A percentile compares a stretch with the other conserved stretches of the same genome.
Conservation (phyloP, 2,888 invertebrate species). For the Calameuta pallipes region DNA sequence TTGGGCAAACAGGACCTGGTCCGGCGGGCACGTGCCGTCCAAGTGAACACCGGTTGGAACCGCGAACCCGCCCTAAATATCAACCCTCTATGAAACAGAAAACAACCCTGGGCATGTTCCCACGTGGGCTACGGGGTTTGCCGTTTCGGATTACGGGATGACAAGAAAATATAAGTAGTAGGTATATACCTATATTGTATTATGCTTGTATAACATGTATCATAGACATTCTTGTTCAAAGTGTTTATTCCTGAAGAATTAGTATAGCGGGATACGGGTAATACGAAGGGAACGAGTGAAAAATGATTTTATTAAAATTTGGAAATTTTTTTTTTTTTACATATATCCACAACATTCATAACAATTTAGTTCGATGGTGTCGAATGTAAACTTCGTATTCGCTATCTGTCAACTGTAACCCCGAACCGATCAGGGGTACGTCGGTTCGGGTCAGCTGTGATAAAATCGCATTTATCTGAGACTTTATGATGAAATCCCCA, state of each 20-base stretch:
- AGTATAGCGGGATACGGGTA: not conserved
- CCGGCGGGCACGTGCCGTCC: slow-evolving; percentile 44
- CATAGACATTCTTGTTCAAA: not conserved
- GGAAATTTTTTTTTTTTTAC: not conserved
- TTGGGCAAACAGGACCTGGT: slow-evolving; percentile 41
- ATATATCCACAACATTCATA: not conserved
- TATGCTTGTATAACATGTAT: not conserved
- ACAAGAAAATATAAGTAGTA: not conserved
- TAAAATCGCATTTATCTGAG: not conserved
- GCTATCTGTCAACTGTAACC: not conserved
- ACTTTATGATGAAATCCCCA: not conserved
- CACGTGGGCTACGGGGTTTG: slow-evolving; percentile 33
- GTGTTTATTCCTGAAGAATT: not conserved
- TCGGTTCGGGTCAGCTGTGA: not conserved
- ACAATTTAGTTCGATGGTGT: not conserved
- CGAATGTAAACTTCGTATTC: not conserved
- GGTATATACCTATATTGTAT: not conserved
- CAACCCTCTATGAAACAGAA: slow-evolving; percentile 29
- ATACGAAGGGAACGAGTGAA: not conserved
- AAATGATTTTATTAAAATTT: not conserved
- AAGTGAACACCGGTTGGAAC: slow-evolving; percentile 45
- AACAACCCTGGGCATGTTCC: slow-evolving; percentile 36
- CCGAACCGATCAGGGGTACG: not conserved
- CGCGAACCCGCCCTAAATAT: slow-evolving; percentile 38
- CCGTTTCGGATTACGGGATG: slow-evolving; percentile 37